A percentile compares a stretch with the other conserved stretches of the same genome.
phyloP scores from a whole-genome alignment of 2,113 vertebrate genomes.

The Eretmochelys imbricata region DNA sequence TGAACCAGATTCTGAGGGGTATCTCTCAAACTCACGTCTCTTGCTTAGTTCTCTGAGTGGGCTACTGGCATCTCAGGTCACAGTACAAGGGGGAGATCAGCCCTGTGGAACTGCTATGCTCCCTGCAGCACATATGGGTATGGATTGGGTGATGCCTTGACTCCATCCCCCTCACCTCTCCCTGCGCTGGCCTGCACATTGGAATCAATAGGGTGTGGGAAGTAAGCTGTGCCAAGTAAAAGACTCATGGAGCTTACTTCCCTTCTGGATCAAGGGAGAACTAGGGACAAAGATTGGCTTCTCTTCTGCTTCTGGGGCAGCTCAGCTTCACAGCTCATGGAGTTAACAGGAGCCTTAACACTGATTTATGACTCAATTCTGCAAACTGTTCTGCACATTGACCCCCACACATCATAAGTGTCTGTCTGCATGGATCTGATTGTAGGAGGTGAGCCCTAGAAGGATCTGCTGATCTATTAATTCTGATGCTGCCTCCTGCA shows the following conservation, averaged over 20 bases:
- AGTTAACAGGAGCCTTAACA: neutral
- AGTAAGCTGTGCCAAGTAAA: neutral
- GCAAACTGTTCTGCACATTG: neutral
- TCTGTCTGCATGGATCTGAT: neutral
- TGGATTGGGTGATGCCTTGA: neutral
- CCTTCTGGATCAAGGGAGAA: neutral
- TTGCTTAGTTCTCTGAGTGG: too few species aligned
- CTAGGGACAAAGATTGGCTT: neutral
- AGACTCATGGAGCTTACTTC: neutral
- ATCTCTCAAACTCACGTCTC: too few species aligned
- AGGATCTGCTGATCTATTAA: too few species aligned
- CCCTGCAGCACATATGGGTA: neutral
- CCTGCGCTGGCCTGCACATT: neutral
- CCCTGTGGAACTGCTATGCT: neutral
- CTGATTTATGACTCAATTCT: neutral
- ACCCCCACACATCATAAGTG: too few species aligned
- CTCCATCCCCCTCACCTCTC: neutral
- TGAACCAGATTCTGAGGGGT: too few species aligned
- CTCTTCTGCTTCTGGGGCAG: neutral
- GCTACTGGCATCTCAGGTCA: too few species aligned
- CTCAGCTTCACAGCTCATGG: too few species aligned
- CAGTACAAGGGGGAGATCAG: too few species aligned
- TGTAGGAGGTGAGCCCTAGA: neutral
- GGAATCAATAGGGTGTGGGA: neutral
- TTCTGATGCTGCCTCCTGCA: neutral